Percentiles rank a stretch among this genome's conserved stretches.
Evolutionary conservation across 2,888 invertebrate species (phyloP).

Genomic region (Muschampia plurimacula): DNA sequence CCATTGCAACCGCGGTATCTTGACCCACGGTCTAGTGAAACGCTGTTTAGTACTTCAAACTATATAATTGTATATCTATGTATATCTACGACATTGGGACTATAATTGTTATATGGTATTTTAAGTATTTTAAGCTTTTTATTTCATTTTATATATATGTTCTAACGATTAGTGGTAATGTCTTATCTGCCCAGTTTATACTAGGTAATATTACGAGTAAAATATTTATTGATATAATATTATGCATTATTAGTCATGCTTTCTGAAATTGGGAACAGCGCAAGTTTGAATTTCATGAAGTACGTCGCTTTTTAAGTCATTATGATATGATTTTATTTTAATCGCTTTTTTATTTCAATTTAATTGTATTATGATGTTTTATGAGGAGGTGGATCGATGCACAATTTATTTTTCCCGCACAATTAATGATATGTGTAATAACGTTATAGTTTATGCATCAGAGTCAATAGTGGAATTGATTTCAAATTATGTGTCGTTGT

Average conservation of each 20-base stretch:
- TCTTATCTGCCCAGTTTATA: slow-evolving; percentile 13
- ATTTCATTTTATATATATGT: slow-evolving; percentile 16
- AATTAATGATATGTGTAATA: slow-evolving; percentile 34
- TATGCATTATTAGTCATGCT: neutral
- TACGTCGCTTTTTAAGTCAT: slow-evolving; percentile 5
- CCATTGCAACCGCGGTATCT: neutral
- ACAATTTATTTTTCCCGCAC: slow-evolving; percentile 42
- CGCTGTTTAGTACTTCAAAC: neutral
- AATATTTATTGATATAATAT: neutral
- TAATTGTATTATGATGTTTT: slow-evolving; percentile 19
- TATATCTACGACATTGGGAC: slow-evolving; percentile 3
- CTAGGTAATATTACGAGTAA: slow-evolving; percentile 3
- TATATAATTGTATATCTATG: neutral
- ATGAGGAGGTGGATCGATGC: slow-evolving; percentile 32
- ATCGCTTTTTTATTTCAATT: slow-evolving; percentile 32
- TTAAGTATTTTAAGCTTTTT: slow-evolving; percentile 10
- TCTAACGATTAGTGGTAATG: slow-evolving; percentile 1
- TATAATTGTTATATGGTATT: slow-evolving; percentile 25
- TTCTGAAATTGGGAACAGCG: neutral
- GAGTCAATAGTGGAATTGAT: slow-evolving; percentile 21
- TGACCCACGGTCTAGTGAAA: neutral
- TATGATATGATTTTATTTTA: slow-evolving; percentile 22
- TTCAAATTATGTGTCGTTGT: slow-evolving; percentile 16
- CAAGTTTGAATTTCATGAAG: slow-evolving; percentile 2
- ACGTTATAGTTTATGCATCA: slow-evolving; percentile 7